phyloP scores from a whole-genome alignment of 2,797 vertebrate species.

The Ataeniobius toweri region DNA sequence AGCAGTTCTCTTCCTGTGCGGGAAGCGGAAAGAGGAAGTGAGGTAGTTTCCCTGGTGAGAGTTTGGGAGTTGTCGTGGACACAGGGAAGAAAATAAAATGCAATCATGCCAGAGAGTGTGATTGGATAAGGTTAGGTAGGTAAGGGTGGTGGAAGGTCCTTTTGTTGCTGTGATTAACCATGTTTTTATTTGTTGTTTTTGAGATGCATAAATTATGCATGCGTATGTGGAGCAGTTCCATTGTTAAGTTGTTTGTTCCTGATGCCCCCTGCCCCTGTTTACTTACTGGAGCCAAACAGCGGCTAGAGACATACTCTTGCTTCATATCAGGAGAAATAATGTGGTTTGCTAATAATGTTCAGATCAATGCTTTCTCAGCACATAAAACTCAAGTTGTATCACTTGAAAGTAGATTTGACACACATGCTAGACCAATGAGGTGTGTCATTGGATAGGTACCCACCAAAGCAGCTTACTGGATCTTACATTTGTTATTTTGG shows the following conservation, averaged over 20 bases:
- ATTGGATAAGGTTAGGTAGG: background rate
- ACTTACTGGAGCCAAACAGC: constrained; percentile 67
- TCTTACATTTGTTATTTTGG: constrained; percentile 43
- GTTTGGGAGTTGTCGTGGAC: constrained; percentile 55
- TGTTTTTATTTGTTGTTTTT: constrained; percentile 8
- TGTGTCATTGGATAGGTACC: constrained; percentile 51
- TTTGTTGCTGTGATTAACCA: constrained; percentile 14
- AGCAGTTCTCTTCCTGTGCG: constrained; percentile 68
- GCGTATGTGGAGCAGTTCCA: constrained; percentile 37
- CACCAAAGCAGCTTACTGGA: constrained; percentile 51
- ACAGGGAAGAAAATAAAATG: constrained; percentile 38
- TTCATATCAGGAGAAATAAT: constrained; percentile 34
- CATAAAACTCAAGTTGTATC: constrained; percentile 45
- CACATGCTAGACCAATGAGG: constrained; percentile 47
- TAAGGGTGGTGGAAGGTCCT: constrained; percentile 3
- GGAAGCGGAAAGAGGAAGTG: constrained; percentile 80
- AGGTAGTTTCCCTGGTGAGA: constrained; percentile 65
- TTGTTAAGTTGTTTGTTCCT: constrained; percentile 67
- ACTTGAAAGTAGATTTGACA: constrained; percentile 62
- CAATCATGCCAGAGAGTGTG: constrained; percentile 19
- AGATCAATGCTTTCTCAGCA: constrained; percentile 29
- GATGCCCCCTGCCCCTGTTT: constrained; percentile 50
- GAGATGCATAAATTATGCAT: constrained; percentile 14
- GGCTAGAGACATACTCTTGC: constrained; percentile 50
- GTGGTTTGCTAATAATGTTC: constrained; percentile 30